Percentiles rank a stretch among this genome's conserved stretches.
phyloP scores from a whole-genome alignment of 2,113 vertebrate genomes.

The Saccopteryx leptura region DNA sequence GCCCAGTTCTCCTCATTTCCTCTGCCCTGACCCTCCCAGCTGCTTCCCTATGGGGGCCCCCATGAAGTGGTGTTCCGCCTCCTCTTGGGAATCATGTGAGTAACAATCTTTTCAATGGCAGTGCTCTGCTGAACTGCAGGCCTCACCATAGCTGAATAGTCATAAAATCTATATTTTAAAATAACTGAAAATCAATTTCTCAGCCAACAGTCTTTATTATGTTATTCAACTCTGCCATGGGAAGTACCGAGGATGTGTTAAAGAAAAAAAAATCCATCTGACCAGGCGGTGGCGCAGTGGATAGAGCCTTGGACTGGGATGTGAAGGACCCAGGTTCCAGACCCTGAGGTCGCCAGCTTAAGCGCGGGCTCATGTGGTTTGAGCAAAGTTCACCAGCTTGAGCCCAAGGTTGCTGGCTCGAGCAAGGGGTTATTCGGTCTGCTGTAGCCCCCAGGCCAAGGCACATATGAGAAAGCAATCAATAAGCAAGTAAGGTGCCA shows the following conservation, averaged over 20 bases:
- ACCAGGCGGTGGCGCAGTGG: too few species aligned
- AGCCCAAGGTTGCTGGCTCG: too few species aligned
- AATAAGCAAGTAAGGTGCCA: too few species aligned
- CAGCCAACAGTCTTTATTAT: neutral
- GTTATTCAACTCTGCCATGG: neutral
- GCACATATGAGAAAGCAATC: too few species aligned
- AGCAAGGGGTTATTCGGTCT: too few species aligned
- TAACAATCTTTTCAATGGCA: neutral
- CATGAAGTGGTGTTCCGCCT: neutral
- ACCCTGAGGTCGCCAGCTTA: too few species aligned
- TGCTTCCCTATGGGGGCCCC: fast-evolving
- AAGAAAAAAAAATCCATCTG: neutral
- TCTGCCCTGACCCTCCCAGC: neutral
- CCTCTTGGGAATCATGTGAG: neutral
- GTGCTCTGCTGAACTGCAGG: neutral
- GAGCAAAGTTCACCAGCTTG: too few species aligned
- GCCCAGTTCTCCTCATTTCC: neutral
- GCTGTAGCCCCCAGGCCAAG: too few species aligned
- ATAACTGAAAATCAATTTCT: neutral
- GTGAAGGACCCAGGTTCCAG: too few species aligned
- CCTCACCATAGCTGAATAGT: neutral
- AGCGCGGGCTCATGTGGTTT: too few species aligned
- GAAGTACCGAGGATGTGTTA: neutral
- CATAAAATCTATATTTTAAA: neutral
- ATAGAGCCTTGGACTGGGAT: too few species aligned